These are phyloP conservation scores for Toxotes chatareus DNA, from an alignment of 2,113 vertebrate genomes.

Conservation along the genomic window DNA sequence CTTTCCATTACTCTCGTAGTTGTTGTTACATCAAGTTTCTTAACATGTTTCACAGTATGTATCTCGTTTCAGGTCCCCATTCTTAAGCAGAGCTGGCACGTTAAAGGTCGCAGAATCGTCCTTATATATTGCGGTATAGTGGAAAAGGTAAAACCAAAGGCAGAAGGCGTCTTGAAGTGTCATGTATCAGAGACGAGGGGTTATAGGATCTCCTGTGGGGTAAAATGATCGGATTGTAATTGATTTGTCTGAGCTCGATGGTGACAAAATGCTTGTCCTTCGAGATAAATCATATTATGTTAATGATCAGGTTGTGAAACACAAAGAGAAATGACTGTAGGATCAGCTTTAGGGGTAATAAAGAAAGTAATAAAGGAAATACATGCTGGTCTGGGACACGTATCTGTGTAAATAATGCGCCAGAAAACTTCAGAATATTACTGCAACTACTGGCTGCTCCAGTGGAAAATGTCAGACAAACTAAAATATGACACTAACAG, in stretches of 20 bases:
- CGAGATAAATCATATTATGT: slow-evolving; percentile 75
- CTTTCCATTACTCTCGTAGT: slow-evolving; percentile 29
- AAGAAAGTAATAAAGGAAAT: background rate
- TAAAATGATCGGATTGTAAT: slow-evolving; percentile 82
- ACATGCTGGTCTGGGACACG: background rate
- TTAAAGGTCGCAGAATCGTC: slow-evolving; percentile 23
- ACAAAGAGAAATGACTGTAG: slow-evolving; percentile 27
- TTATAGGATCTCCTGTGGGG: slow-evolving; percentile 61
- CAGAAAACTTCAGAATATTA: background rate
- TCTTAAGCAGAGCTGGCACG: slow-evolving; percentile 12
- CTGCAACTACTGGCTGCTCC: background rate
- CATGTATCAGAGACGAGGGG: slow-evolving; percentile 42
- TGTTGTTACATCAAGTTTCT: slow-evolving; percentile 8
- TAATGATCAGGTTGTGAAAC: slow-evolving; percentile 56
- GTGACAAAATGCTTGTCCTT: slow-evolving; percentile 83
- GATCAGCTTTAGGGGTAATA: too few species aligned
- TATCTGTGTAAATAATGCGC: background rate
- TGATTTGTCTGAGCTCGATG: slow-evolving; percentile 83
- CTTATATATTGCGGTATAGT: slow-evolving; percentile 6
- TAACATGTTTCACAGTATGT: background rate
- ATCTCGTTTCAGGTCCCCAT: background rate
- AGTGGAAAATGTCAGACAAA: slow-evolving; percentile 3
- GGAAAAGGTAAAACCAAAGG: slow-evolving; percentile 57
- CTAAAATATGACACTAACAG: background rate
- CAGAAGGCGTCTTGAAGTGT: slow-evolving; percentile 45